These are phyloP conservation scores for Benitochromis conjunctus DNA, from an alignment of 2,113 vertebrate species.

Conservation along the genomic window DNA sequence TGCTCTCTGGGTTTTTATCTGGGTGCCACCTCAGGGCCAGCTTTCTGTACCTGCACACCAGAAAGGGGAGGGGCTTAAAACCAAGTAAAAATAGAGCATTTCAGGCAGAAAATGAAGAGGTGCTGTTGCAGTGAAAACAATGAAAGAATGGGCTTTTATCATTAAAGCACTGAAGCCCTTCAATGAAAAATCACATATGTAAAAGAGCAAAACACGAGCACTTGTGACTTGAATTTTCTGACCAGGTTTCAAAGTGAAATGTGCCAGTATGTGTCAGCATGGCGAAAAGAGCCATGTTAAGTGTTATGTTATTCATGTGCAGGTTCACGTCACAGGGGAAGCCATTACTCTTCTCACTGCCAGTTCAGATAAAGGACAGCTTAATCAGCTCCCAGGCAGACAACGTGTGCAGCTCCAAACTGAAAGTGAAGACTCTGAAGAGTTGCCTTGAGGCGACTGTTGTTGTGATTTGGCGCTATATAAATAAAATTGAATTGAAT, in stretches of 20 bases:
- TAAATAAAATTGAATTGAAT: too few relatives aligned
- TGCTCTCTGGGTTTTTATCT: constrained; percentile 96
- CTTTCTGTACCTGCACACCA: constrained; percentile 82
- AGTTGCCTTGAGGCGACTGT: too few relatives aligned
- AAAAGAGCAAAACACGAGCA: accelerated
- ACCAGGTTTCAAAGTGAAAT: background rate
- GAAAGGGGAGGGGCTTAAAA: background rate
- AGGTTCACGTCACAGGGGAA: background rate
- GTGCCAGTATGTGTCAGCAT: accelerated
- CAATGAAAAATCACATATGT: background rate
- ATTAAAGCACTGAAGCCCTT: background rate
- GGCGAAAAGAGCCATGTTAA: accelerated
- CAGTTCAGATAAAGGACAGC: background rate
- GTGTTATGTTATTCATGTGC: background rate
- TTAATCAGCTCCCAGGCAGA: background rate
- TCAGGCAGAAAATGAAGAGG: background rate
- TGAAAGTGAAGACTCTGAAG: too few relatives aligned
- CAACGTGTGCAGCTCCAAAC: background rate
- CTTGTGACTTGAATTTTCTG: background rate
- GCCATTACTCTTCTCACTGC: background rate
- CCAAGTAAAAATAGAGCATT: background rate
- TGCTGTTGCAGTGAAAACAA: background rate
- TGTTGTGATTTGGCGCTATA: too few relatives aligned
- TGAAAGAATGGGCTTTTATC: background rate
- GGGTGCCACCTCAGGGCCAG: constrained; percentile 93